Evolutionary conservation across 1,140 invertebrate genomes (phyloP), one percentile per base, ranked within the genome.

Genomic region (Dendrolimus punctatus): DNA sequence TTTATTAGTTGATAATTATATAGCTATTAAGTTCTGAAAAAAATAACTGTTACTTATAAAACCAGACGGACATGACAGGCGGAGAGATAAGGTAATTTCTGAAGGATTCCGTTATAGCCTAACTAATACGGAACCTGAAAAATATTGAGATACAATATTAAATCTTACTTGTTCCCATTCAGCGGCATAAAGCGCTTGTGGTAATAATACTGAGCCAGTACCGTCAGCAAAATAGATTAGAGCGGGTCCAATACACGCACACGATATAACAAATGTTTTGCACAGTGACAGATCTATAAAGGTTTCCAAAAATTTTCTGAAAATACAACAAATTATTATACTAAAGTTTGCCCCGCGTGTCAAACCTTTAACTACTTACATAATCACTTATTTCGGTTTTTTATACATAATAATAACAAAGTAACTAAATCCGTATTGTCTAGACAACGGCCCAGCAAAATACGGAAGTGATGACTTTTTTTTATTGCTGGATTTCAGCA

Each of bases 191-290:
- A 79, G 64, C 0, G 71, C 66, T 57, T 73, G 73, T 37, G 78
- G 74, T 23, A 81, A 49, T 57, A 81, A 64, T 2, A 61, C 10
- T 5, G 51, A 46, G 71, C 90, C 91, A 5, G 88, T 89, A 1
- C 83, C 85, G 48, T 88, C 91, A 6, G 82, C 79, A 51, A 88
- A 88, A 4, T 76, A 53, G 39, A 75, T 69, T 36, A 87, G 76
- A 4, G 86, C 76, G 8, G 88, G 66, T 36, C 90, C 90, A 9
- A 88, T 55, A 10, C 85, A 76, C 5, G 90, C 88, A 55, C 90
- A 91, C 0, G 91, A 80, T 43, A 88, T 85, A 5, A 88, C 66
- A 39, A 79, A 70, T 57, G 88, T 69, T 71, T 88, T 86, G 4
- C 88, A 57, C 6, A 91, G 67, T 39, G 87, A 78, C 39, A 88